These are phyloP conservation scores for Gambelia wislizenii DNA, from an alignment of 2,797 vertebrate genomes.

Conservation along the genomic window DNA sequence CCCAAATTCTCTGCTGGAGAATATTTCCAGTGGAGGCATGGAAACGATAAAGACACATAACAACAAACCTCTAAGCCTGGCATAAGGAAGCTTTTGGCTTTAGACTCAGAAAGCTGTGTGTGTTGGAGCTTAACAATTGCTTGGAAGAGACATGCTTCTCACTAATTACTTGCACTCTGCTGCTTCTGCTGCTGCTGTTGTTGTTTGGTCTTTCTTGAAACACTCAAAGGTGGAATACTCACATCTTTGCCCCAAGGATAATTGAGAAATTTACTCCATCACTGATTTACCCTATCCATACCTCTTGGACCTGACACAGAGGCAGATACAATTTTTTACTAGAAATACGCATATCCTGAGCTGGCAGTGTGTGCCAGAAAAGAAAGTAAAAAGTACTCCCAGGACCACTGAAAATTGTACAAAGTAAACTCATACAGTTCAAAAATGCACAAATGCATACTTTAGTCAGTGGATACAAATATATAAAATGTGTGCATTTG, in stretches of 20 bases:
- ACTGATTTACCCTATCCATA: not conserved
- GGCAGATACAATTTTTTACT: not conserved
- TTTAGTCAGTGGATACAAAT: not conserved
- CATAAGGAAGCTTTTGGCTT: not conserved
- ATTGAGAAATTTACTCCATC: not conserved
- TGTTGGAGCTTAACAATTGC: not conserved
- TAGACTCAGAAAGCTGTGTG: too few relatives aligned
- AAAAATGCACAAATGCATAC: not conserved
- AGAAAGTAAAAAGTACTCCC: not conserved
- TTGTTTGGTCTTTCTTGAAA: not conserved
- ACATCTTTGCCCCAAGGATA: not conserved
- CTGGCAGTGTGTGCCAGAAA: not conserved
- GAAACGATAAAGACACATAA: slow-evolving; percentile 31
- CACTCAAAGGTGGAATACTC: not conserved
- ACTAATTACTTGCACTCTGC: not conserved
- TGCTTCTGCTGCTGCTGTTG: too few relatives aligned
- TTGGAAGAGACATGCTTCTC: not conserved
- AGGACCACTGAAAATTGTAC: not conserved
- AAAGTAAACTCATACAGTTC: not conserved
- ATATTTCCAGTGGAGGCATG: too few relatives aligned
- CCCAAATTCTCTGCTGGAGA: too few relatives aligned
- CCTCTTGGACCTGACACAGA: not conserved
- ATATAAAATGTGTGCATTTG: not conserved
- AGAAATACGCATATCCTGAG: not conserved
- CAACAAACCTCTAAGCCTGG: not conserved